Percentiles rank a stretch among this genome's conserved stretches.
Conservation (phyloP, 1,140 invertebrate genomes). For the Plectrocnemia conspersa region DNA sequence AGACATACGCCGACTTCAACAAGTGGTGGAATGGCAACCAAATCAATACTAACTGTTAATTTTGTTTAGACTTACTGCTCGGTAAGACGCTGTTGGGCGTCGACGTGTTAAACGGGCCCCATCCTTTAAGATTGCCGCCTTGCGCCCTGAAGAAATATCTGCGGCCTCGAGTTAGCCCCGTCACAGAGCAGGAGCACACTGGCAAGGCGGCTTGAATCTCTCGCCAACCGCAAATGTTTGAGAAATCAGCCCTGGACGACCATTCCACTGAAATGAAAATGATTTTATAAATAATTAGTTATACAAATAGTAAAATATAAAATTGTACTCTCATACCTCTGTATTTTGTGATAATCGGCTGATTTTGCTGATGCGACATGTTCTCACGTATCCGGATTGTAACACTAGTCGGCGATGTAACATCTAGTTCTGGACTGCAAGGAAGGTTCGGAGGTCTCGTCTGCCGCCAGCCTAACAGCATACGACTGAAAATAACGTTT, state of each 20-base stretch:
- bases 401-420: constrained; percentile 74
- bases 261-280: constrained; percentile 67
- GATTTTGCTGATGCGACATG: constrained; percentile 49
- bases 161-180: constrained; percentile 72
- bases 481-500: constrained; percentile 43
- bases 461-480: constrained; percentile 59
- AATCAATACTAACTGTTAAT: background rate
- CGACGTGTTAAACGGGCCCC: constrained; percentile 69
- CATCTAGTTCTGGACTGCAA: constrained; percentile 71
- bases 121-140: constrained; percentile 88
- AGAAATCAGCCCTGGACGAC: constrained; percentile 79
- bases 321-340: constrained; percentile 57
- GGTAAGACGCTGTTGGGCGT: constrained; percentile 79
- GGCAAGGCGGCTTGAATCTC: constrained; percentile 64
- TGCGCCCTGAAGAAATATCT: constrained; percentile 83
- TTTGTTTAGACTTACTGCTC: constrained; percentile 68
- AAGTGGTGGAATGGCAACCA: constrained; percentile 24
- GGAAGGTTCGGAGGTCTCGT: constrained; percentile 74
- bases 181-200: constrained; percentile 44
- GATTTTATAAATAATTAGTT: constrained; percentile 1
- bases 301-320: background rate
- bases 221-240: constrained; percentile 66
- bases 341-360: constrained; percentile 80
- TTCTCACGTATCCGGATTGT: constrained; percentile 70
- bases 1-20: constrained; percentile 11